Conservation (phyloP, 1,140 invertebrate species). For the Drosophila orena region DNA sequence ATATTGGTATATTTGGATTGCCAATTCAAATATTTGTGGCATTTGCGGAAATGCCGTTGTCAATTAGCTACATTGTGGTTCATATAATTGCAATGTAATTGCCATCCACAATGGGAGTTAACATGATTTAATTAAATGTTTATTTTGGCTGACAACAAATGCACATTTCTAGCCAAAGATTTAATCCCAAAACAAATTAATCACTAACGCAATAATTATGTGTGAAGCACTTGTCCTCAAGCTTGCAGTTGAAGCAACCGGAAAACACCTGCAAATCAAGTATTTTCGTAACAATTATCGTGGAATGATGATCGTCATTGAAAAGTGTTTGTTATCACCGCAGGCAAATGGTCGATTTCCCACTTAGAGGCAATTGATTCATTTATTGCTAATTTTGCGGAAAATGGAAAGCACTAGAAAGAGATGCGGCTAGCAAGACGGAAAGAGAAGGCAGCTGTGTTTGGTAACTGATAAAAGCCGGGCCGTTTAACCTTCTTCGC, state of each 20-base stretch:
- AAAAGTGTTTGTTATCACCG: slow-evolving; percentile 9
- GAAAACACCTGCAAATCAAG: slow-evolving; percentile 8
- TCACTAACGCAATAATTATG: too few relatives aligned
- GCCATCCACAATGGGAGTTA: neutral
- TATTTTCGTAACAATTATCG: slow-evolving; percentile 13
- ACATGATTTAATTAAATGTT: neutral
- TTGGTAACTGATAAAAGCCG: slow-evolving; percentile 14
- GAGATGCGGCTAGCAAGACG: neutral
- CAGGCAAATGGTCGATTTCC: slow-evolving; percentile 25
- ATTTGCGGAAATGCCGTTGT: too few relatives aligned
- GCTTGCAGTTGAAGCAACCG: neutral
- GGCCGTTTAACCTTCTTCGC: slow-evolving; percentile 39
- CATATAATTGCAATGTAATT: neutral
- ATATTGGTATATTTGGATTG: too few relatives aligned
- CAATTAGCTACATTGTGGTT: neutral
- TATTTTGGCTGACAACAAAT: too few relatives aligned
- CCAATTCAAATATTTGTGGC: too few relatives aligned
- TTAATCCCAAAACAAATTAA: too few relatives aligned
- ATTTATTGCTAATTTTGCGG: slow-evolving; percentile 39
- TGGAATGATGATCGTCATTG: slow-evolving; percentile 3
- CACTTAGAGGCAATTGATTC: slow-evolving; percentile 35
- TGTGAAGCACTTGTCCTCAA: too few relatives aligned
- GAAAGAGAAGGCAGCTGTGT: neutral
- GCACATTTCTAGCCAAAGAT: too few relatives aligned
- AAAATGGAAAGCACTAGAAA: slow-evolving; percentile 18